Evolutionary conservation across 2,113 vertebrate species (phyloP).

Genomic region (Empidonax alnorum): DNA sequence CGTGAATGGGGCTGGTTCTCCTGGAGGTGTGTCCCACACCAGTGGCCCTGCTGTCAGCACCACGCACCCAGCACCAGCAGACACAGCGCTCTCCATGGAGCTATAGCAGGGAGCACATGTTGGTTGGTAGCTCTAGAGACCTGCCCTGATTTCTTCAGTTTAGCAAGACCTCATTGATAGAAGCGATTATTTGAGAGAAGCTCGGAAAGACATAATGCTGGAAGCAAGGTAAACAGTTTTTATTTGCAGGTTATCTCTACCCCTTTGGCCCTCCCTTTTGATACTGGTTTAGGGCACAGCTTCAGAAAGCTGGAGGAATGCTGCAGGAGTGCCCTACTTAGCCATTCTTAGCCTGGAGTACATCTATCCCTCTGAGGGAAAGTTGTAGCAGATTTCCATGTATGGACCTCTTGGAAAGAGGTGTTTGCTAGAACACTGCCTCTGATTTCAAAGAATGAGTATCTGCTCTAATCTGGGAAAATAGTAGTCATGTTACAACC

Average conservation of each 20-base stretch:
- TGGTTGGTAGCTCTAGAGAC: neutral
- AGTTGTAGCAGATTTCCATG: neutral
- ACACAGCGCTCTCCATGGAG: rapidly evolving
- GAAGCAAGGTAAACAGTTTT: neutral
- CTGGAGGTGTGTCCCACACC: neutral
- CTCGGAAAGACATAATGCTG: neutral
- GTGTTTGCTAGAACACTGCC: neutral
- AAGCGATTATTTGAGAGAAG: neutral
- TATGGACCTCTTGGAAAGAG: neutral
- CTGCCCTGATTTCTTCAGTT: neutral
- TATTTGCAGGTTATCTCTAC: neutral
- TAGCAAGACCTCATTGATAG: neutral
- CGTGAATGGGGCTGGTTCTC: neutral
- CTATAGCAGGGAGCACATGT: rapidly evolving
- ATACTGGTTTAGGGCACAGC: neutral
- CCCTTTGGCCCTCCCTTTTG: neutral
- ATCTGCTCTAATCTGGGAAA: neutral
- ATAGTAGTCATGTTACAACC: slow-evolving; percentile 22
- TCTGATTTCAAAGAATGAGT: neutral
- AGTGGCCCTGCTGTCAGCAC: neutral
- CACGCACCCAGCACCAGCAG: rapidly evolving
- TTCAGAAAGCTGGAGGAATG: neutral
- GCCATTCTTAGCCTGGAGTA: neutral
- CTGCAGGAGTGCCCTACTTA: rapidly evolving
- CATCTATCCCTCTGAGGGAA: neutral